Percentiles rank a stretch among this genome's conserved stretches.
phyloP scores from a whole-genome alignment of 2,888 invertebrate genomes.

The Himalopsyche kuldschensis region DNA sequence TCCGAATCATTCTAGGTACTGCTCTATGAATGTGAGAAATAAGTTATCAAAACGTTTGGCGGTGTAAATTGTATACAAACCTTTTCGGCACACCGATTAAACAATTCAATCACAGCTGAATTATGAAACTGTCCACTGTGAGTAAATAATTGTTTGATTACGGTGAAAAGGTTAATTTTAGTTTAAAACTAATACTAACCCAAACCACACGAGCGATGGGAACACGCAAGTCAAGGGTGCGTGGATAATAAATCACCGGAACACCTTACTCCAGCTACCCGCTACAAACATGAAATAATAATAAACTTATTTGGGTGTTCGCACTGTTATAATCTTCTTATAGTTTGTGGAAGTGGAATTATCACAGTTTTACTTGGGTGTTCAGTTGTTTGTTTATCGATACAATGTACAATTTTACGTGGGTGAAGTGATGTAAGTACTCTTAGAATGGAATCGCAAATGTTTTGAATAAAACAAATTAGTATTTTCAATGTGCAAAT shows the following conservation, averaged over 20 bases:
- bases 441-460: no score
- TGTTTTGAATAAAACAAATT: no score
- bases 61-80: background rate
- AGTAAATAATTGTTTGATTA: background rate
- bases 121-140: background rate
- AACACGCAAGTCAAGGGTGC: background rate
- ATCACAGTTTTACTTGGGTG: background rate
- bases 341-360: background rate
- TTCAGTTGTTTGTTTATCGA: no score
- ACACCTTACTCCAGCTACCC: background rate
- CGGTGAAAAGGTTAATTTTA: background rate
- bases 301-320: background rate
- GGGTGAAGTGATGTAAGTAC: no score
- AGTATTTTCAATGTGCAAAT: no score
- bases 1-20: no score
- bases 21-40: no score
- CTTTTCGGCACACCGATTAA: background rate
- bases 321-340: background rate
- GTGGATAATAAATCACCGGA: background rate
- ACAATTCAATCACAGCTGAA: background rate
- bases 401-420: no score
- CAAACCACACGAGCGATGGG: background rate
- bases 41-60: no score
- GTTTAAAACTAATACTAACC: background rate
- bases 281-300: background rate